Percentiles rank a stretch among this genome's conserved stretches.
Evolutionary conservation across 1,140 invertebrate species (phyloP).

Genomic region (Brachionus paranguensis): DNA sequence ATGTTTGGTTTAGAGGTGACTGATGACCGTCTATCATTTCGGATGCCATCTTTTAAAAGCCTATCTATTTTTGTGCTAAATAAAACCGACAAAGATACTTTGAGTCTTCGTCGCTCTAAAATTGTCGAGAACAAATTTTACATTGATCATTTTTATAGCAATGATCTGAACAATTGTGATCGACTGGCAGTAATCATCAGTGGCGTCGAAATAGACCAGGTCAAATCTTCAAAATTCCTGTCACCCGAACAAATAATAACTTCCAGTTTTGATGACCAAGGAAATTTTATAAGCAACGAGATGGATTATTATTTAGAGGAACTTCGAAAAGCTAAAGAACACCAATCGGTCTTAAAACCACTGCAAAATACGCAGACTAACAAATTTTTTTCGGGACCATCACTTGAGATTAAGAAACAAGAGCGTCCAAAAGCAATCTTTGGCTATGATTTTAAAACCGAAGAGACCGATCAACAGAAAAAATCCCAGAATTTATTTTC

Average conservation of each 20-base stretch:
- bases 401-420: not conserved
- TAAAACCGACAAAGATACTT: not conserved
- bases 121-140: constrained; percentile 19
- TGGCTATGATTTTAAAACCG: not conserved
- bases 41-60: not conserved
- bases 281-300: not conserved
- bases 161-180: not conserved
- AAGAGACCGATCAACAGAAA: not conserved
- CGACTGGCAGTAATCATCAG: not conserved
- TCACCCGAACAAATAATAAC: not conserved
- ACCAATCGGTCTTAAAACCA: not conserved
- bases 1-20: not conserved
- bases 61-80: not conserved
- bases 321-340: not conserved
- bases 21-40: not conserved
- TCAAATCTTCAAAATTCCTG: not conserved
- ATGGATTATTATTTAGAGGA: not conserved
- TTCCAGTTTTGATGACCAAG: constrained; percentile 14
- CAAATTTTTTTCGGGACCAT: not conserved
- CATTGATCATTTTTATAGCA: not conserved
- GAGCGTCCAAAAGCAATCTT: not conserved
- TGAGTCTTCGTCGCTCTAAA: not conserved
- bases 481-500: not conserved
- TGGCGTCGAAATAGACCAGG: not conserved
- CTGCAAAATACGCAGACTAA: not conserved